These are phyloP conservation scores for Gryllus longicercus DNA, from an alignment of 2,888 invertebrate species.

Conservation along the genomic window DNA sequence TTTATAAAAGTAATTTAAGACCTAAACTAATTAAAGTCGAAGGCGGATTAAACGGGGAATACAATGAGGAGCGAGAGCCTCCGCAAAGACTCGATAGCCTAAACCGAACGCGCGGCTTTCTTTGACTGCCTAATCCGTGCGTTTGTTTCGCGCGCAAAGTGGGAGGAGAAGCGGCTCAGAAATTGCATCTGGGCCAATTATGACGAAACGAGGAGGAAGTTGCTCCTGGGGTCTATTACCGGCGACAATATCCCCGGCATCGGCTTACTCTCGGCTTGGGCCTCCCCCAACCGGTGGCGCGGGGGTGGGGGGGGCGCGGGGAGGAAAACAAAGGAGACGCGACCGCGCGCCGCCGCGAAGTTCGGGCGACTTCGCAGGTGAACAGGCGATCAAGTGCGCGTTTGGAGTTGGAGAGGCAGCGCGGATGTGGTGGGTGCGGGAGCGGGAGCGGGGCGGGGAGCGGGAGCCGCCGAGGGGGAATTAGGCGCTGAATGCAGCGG, in stretches of 20 bases:
- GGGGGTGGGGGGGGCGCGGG: no score
- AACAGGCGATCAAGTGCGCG: not conserved
- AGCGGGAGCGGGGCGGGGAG: not conserved
- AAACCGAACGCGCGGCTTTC: not conserved
- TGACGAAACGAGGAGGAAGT: not conserved
- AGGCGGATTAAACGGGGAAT: not conserved
- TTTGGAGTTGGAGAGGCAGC: not conserved
- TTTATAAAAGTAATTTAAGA: not conserved
- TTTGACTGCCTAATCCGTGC: slow-evolving; percentile 8
- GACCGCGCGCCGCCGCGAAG: not conserved
- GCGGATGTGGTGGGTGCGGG: not conserved
- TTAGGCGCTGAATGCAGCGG: not conserved
- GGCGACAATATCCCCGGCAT: slow-evolving; percentile 1
- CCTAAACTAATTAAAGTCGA: not conserved
- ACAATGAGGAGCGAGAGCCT: not conserved
- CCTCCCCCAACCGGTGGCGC: no score
- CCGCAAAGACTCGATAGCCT: not conserved
- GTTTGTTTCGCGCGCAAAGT: not conserved
- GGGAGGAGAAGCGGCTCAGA: not conserved
- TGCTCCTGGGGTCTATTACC: not conserved
- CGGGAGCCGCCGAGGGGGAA: not conserved
- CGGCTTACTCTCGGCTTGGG: not conserved
- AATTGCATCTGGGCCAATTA: not conserved
- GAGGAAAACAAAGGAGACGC: not conserved
- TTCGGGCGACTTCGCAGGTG: not conserved